phyloP scores from a whole-genome alignment of 2,888 invertebrate genomes.

The Thalpophila matura region DNA sequence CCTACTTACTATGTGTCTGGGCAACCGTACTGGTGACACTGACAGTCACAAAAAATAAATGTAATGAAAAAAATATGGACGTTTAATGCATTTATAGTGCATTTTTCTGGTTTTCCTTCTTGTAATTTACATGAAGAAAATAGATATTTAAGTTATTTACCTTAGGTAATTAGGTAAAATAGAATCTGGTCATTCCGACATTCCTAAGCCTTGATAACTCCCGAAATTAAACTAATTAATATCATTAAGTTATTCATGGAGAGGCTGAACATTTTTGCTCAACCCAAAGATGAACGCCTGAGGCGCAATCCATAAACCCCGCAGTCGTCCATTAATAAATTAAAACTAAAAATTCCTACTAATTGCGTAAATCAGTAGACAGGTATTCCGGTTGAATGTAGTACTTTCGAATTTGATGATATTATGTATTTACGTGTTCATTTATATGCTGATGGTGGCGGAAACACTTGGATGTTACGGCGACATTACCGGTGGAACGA shows the following conservation, averaged over 20 bases:
- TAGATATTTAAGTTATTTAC: too few species aligned
- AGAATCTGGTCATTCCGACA: neutral
- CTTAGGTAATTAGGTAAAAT: too few species aligned
- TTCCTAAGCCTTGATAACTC: neutral
- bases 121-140: too few species aligned
- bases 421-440: conserved; percentile 65
- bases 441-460: conserved; percentile 75
- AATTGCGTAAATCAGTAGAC: conserved; percentile 64
- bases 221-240: conserved; percentile 40
- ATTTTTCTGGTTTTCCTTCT: too few species aligned
- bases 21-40: too few species aligned
- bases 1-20: too few species aligned
- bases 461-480: conserved; percentile 80
- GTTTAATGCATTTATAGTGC: too few species aligned
- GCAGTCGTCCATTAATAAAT: conserved; percentile 46
- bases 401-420: conserved; percentile 62
- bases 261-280: conserved; percentile 43
- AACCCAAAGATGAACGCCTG: conserved; percentile 37
- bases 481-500: conserved; percentile 74
- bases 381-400: conserved; percentile 54
- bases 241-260: conserved; percentile 48
- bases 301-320: conserved; percentile 59
- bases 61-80: too few species aligned
- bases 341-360: conserved; percentile 47
- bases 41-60: too few species aligned